These are phyloP conservation scores for Bombyx mandarina DNA, from an alignment of 1,140 invertebrate species.

Conservation along the genomic window DNA sequence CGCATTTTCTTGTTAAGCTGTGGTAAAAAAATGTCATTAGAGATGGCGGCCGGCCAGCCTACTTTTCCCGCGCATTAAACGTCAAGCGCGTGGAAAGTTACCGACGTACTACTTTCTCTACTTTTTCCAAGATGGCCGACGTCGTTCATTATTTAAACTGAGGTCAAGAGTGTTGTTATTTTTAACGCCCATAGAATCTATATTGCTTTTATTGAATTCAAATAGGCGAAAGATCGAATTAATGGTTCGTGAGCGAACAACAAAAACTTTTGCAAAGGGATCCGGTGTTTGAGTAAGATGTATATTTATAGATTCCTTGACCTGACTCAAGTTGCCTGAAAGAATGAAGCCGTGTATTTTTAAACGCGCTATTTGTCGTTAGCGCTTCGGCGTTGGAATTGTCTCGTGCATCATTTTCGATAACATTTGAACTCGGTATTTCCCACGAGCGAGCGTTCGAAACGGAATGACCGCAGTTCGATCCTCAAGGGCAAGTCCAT, in stretches of 20 bases:
- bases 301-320: constrained; percentile 16
- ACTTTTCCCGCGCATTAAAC: constrained; percentile 60
- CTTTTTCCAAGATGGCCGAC: constrained; percentile 67
- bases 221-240: too few species aligned
- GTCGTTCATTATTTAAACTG: constrained; percentile 44
- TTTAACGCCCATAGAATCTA: not conserved
- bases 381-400: too few species aligned
- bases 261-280: too few species aligned
- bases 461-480: too few species aligned
- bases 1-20: constrained; percentile 8
- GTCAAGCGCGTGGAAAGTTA: constrained; percentile 65
- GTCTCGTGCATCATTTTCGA: too few species aligned
- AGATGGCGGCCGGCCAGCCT: constrained; percentile 59
- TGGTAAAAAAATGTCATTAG: constrained; percentile 55
- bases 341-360: not conserved
- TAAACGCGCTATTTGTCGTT: too few species aligned
- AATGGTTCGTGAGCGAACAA: too few species aligned
- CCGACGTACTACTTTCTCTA: constrained; percentile 69
- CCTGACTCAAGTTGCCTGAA: constrained; percentile 7
- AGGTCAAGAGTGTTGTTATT: constrained; percentile 40
- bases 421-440: too few species aligned
- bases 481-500: too few species aligned
- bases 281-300: not conserved
- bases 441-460: too few species aligned
- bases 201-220: not conserved